These are phyloP conservation scores for Isaurus tuberculatus DNA, from an alignment of 92 coral and sea anemone species.

Conservation along the genomic window DNA sequence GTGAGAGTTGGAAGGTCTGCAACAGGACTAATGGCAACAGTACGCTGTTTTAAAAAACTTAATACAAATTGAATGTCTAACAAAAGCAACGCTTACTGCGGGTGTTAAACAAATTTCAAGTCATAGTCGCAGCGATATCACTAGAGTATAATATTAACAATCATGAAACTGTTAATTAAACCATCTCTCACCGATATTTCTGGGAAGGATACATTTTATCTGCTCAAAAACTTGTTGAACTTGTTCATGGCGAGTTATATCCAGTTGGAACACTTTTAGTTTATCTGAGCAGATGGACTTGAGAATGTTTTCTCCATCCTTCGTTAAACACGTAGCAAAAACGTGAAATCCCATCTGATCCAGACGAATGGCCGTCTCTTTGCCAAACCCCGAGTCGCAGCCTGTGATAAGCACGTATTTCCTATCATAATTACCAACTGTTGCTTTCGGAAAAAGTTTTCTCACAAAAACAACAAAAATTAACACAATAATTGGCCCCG, in stretches of 20 bases:
- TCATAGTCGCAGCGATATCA: too few relatives aligned
- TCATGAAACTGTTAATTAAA: too few relatives aligned
- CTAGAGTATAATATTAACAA: too few relatives aligned
- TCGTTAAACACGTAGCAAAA: slow-evolving; percentile 59
- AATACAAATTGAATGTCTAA: too few relatives aligned
- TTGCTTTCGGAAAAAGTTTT: slow-evolving; percentile 4
- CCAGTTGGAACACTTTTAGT: slow-evolving; percentile 47
- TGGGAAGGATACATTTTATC: too few relatives aligned
- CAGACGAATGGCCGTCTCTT: slow-evolving; percentile 52
- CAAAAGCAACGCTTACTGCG: too few relatives aligned
- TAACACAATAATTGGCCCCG: neutral
- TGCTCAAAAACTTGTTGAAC: slow-evolving; percentile 18
- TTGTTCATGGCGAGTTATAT: slow-evolving; percentile 35
- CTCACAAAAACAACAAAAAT: neutral
- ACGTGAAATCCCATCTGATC: slow-evolving; percentile 59
- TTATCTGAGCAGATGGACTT: slow-evolving; percentile 34
- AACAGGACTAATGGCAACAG: too few relatives aligned
- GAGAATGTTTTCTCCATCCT: slow-evolving; percentile 31
- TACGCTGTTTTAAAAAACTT: too few relatives aligned
- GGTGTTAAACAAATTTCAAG: too few relatives aligned
- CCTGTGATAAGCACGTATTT: slow-evolving; percentile 56
- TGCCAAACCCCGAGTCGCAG: slow-evolving; percentile 68
- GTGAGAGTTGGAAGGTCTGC: too few relatives aligned
- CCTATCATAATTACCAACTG: neutral
- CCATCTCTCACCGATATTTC: too few relatives aligned